Evolutionary conservation across 2,888 invertebrate genomes (phyloP).

Genomic region (Spisula solida): DNA sequence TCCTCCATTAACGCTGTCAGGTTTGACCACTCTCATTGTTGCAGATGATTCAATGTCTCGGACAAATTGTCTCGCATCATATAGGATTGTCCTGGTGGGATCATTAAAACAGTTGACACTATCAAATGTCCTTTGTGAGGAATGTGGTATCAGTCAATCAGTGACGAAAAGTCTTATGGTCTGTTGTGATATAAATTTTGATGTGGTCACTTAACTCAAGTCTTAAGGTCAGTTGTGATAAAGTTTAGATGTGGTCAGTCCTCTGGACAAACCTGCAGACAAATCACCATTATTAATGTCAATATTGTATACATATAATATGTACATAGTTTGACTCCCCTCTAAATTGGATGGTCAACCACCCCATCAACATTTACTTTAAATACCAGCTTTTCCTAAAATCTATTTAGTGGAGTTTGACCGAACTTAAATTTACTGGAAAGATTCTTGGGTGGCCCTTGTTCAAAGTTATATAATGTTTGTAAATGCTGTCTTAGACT

Average conservation of each 20-base stretch:
- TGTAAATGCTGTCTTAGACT: no score
- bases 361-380: no score
- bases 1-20: constrained; percentile 26
- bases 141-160: not conserved
- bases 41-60: not conserved
- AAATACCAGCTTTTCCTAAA: no score
- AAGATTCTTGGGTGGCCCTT: no score
- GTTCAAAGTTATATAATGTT: no score
- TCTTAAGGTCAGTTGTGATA: constrained; percentile 32
- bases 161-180: constrained; percentile 23
- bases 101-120: constrained; percentile 10
- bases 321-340: no score
- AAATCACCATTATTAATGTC: not conserved
- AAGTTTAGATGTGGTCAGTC: constrained; percentile 1
- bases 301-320: no score
- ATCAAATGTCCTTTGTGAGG: not conserved
- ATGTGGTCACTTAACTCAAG: constrained; percentile 7
- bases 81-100: no score
- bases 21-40: not conserved
- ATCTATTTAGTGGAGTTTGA: no score
- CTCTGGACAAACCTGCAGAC: not conserved
- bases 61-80: constrained; percentile 43
- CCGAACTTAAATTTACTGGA: no score
- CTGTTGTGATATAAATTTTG: constrained; percentile 13
- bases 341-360: no score